Percentiles rank a stretch among this genome's conserved stretches.
Conservation (phyloP, 1,140 invertebrate genomes). For the Lasioglossum baleicum region DNA sequence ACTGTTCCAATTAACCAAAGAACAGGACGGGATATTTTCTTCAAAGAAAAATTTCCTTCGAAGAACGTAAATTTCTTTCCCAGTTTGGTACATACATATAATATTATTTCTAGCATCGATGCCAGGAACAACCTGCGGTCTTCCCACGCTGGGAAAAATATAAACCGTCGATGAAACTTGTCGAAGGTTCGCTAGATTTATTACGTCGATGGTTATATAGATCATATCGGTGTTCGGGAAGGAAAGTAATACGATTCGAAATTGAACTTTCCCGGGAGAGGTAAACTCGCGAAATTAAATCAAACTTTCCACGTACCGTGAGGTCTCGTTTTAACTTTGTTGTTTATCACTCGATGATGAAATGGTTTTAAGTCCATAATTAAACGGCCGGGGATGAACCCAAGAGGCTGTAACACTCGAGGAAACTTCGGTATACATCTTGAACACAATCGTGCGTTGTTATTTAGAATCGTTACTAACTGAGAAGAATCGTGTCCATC, state of each 20-base stretch:
- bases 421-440: background rate
- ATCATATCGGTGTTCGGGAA: background rate
- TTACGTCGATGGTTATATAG: slow-evolving; percentile 13
- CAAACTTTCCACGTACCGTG: slow-evolving; percentile 6
- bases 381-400: background rate
- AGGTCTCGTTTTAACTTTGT: slow-evolving; percentile 27
- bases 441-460: no score
- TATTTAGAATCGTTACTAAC: no score
- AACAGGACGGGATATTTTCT: background rate
- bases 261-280: slow-evolving; percentile 16
- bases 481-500: no score
- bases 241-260: slow-evolving; percentile 15
- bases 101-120: background rate
- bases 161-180: slow-evolving; percentile 9
- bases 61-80: background rate
- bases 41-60: background rate
- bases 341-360: background rate
- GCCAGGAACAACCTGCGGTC: background rate
- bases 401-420: background rate
- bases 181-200: slow-evolving; percentile 31
- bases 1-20: no score
- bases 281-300: slow-evolving; percentile 27
- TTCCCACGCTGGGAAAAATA: background rate
- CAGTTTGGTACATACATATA: no score
- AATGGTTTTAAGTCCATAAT: background rate